Base-by-base conservation (phyloP, 53 echinoderm and acorn worm species). In the Glandiceps talaboti region DNA sequence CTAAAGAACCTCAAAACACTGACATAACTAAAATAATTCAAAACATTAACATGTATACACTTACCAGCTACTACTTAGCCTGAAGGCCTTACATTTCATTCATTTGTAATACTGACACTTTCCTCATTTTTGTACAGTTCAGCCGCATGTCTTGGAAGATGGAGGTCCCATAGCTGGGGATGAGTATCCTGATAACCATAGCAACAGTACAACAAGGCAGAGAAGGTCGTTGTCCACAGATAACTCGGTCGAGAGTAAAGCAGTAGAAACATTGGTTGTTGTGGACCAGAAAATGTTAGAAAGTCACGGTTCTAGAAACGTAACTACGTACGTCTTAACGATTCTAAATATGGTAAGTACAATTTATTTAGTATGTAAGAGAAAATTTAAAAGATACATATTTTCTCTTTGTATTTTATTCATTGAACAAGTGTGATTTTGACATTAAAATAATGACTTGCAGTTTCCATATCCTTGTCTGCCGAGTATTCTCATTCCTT, bases 291-390 rank as follows among this genome's bases (percentile, higher is more conserved):
- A 87, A 75, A 99, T 99, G 99, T 82, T 99, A 26, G 81, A 85
- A 76, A 92, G 77, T 33, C 99, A 99, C 84, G 93, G 93, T 26
- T 83, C 84, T 0, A 91, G 85, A 74, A 93, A 88, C 45, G 87
- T 99, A 28, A 91, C 91, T 14, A 85, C 97, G 25, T 96, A 96
- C 82, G 97, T 93, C 26, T 87, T 99, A 79, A 99, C 93, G 74
- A 81, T 99, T 73, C 86, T 99, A 32, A 99, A 99, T 64, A 99
- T 99, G 87, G 99, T 94, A 79, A 85, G 92, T 86, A 27, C 26
- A 14, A 45, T n/a, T n/a, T n/a, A n/a, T n/a, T n/a, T n/a, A n/a
- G n/a, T n/a, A n/a, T n/a, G n/a, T n/a, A n/a, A n/a, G n/a, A n/a
- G n/a, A n/a, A n/a, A n/a, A n/a, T n/a, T n/a, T n/a, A n/a, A n/a